Conservation (phyloP, 2,797 vertebrate species). For the Etheostoma nigrum region DNA sequence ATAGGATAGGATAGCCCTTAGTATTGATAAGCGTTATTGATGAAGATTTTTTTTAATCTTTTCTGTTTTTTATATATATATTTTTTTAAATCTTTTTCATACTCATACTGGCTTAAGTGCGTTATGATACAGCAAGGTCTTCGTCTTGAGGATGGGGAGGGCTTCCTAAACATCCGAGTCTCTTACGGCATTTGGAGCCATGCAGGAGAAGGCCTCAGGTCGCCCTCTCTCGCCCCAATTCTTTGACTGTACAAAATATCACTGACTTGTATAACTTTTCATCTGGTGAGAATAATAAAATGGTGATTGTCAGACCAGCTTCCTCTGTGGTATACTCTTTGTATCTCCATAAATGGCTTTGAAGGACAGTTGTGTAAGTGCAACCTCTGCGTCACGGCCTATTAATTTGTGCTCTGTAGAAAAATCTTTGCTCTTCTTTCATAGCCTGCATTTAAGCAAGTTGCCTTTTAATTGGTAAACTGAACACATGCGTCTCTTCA, state of each 20-base stretch:
- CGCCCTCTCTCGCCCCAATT: conserved; percentile 68
- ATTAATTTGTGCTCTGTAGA: conserved; percentile 77
- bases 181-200: conserved; percentile 56
- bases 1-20: conserved; percentile 90
- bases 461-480: conserved; percentile 60
- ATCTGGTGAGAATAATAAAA: conserved; percentile 77
- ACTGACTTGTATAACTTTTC: conserved; percentile 73
- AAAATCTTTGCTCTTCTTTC: conserved; percentile 56
- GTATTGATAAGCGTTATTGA: conserved; percentile 87
- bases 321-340: conserved; percentile 80
- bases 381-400: conserved; percentile 76
- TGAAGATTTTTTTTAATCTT: conserved; percentile 71
- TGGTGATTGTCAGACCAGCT: conserved; percentile 87
- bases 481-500: conserved; percentile 56
- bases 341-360: conserved; percentile 86
- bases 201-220: conserved; percentile 65
- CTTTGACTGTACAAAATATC: conserved; percentile 82
- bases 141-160: conserved; percentile 73
- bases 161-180: conserved; percentile 74
- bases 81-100: conserved; percentile 42
- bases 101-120: conserved; percentile 80
- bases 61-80: conserved; percentile 10
- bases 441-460: conserved; percentile 51
- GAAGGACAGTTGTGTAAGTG: conserved; percentile 83
- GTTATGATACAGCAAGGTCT: conserved; percentile 84